phyloP scores from a whole-genome alignment of 2,797 vertebrate species.

The Oceanodroma leucorhoa region DNA sequence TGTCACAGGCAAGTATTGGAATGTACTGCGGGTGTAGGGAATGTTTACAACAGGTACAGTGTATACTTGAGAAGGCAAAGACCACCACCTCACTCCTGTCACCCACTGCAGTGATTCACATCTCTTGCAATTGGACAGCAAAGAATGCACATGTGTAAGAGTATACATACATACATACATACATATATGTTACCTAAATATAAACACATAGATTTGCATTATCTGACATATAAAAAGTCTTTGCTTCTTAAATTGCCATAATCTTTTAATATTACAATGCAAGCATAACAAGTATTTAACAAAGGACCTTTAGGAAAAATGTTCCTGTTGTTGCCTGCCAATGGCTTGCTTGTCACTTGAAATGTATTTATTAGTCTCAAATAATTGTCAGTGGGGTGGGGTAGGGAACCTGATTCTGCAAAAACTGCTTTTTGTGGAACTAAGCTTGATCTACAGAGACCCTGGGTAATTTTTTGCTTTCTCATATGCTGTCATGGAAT shows the following conservation, averaged over 20 bases:
- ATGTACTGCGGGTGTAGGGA: background rate
- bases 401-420: background rate
- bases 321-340: background rate
- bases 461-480: background rate
- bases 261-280: background rate
- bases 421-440: background rate
- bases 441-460: background rate
- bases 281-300: background rate
- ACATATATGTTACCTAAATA: background rate
- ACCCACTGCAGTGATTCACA: background rate
- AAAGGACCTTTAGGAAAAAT: background rate
- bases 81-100: background rate
- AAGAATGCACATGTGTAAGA: accelerated
- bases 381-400: background rate
- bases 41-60: background rate
- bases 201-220: background rate
- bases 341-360: background rate
- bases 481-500: background rate
- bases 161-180: too few species aligned
- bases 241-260: background rate
- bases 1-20: background rate
- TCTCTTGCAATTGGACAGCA: background rate
- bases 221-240: background rate
- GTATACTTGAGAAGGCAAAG: background rate
- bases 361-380: background rate